Percentiles rank a stretch among this genome's conserved stretches.
Conservation (phyloP, 2,888 invertebrate species). For the Chymomyza procnemis region DNA sequence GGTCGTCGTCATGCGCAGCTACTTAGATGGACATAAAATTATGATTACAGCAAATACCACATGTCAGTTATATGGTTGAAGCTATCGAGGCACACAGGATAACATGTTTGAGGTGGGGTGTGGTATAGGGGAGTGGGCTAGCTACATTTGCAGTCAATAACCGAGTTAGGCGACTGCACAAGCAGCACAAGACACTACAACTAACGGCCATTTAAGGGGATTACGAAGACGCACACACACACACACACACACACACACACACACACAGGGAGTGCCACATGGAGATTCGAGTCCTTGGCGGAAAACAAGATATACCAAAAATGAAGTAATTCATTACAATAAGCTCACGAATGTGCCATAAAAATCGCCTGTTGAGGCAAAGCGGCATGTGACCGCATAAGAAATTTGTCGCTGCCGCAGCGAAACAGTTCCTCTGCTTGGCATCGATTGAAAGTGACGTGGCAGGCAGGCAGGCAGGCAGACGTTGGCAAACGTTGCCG, state of each 20-base stretch:
- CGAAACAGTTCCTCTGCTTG: neutral
- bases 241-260: neutral
- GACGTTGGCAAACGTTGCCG: slow-evolving; percentile 4
- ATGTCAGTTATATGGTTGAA: slow-evolving; percentile 37
- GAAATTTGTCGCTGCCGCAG: slow-evolving; percentile 10
- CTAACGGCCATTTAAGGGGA: slow-evolving; percentile 53
- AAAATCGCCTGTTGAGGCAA: slow-evolving; percentile 61
- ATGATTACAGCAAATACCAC: slow-evolving; percentile 70
- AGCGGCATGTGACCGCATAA: neutral
- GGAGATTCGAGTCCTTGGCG: too few species aligned
- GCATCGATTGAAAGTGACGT: slow-evolving; percentile 37
- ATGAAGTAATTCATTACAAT: slow-evolving; percentile 76
- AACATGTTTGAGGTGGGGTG: neutral
- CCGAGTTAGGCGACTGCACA: slow-evolving; percentile 49
- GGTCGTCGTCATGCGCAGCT: slow-evolving; percentile 66
- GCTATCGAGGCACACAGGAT: neutral
- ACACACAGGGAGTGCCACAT: too few species aligned
- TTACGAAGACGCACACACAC: slow-evolving; percentile 24
- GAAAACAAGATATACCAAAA: slow-evolving; percentile 9
- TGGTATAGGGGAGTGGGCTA: slow-evolving; percentile 13
- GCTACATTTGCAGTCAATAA: slow-evolving; percentile 48
- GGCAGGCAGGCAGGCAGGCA: neutral
- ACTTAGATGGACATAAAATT: slow-evolving; percentile 73
- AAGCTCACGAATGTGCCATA: slow-evolving; percentile 77
- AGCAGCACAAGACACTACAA: neutral